Conservation (phyloP, 2,888 invertebrate genomes). For the Eucriotettix oculatus region DNA sequence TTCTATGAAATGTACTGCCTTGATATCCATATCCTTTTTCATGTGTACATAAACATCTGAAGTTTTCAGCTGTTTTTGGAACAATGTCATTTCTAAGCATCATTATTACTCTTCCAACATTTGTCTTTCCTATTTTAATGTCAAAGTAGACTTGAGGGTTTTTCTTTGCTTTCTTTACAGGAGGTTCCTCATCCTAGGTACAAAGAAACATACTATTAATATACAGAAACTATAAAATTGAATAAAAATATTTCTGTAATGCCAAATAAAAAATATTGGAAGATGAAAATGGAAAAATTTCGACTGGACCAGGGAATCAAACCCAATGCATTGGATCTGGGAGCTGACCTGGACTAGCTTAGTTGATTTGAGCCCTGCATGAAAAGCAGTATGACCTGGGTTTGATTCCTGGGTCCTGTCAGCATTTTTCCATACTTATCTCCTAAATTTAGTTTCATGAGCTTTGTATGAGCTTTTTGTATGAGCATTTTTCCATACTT, state of each 20-base stretch:
- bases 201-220: background rate
- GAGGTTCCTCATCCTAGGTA: slow-evolving; percentile 14
- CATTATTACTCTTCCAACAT: slow-evolving; percentile 80
- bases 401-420: too few relatives aligned
- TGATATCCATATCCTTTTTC: slow-evolving; percentile 95
- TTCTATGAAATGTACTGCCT: slow-evolving; percentile 76
- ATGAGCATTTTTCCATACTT: too few relatives aligned
- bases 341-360: too few relatives aligned
- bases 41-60: slow-evolving; percentile 81
- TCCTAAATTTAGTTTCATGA: too few relatives aligned
- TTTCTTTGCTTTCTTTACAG: slow-evolving; percentile 30
- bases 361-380: too few relatives aligned
- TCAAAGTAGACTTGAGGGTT: slow-evolving; percentile 95
- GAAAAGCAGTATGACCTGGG: too few relatives aligned
- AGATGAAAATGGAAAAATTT: too few relatives aligned
- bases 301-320: too few relatives aligned
- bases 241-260: background rate
- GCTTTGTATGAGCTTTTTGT: too few relatives aligned
- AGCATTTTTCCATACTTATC: too few relatives aligned
- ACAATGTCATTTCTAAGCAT: slow-evolving; percentile 83
- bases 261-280: background rate
- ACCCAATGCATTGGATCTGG: too few relatives aligned
- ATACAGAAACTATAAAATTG: background rate
- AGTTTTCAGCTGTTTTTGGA: slow-evolving; percentile 90
- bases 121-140: slow-evolving; percentile 75